A percentile compares a stretch with the other conserved stretches of the same genome.
Conservation (phyloP, 1,140 invertebrate genomes). For the Kradibia gibbosae region DNA sequence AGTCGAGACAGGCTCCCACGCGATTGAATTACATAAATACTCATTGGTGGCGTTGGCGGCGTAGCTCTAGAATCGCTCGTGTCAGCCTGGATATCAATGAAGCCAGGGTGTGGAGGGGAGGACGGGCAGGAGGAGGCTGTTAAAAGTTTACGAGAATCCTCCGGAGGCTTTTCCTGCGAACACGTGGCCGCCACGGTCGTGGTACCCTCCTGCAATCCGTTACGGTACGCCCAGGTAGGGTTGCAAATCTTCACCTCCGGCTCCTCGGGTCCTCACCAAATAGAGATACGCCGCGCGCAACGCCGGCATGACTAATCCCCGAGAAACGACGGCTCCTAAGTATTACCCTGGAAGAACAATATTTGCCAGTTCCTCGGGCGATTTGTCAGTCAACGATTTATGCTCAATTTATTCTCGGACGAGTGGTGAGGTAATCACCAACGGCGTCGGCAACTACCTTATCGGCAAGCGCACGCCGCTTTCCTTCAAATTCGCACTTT, state of each 20-base stretch:
- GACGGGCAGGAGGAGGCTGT: neutral
- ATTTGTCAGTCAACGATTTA: neutral
- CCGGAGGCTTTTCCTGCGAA: neutral
- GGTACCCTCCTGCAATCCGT: neutral
- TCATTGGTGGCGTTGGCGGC: neutral
- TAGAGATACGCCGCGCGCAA: constrained; percentile 5
- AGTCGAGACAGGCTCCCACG: neutral
- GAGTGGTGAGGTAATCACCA: neutral
- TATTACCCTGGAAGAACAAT: constrained; percentile 13
- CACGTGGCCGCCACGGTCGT: neutral
- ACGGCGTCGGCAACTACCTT: neutral
- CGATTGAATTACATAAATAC: neutral
- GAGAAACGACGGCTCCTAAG: neutral
- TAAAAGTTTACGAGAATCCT: constrained; percentile 7
- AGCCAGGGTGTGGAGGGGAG: too few relatives aligned
- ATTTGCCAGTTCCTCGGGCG: neutral
- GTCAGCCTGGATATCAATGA: too few relatives aligned
- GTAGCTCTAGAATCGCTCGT: too few relatives aligned
- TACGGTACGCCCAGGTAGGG: constrained; percentile 25
- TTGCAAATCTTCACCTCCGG: constrained; percentile 33
- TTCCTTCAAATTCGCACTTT: neutral
- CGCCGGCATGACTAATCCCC: neutral
- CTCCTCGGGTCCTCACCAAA: neutral
- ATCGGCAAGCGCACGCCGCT: neutral
- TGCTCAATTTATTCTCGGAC: constrained; percentile 19